A percentile compares a stretch with the other conserved stretches of the same genome.
phyloP scores from a whole-genome alignment of 2,113 vertebrate genomes.

The Chaenogobius annularis region DNA sequence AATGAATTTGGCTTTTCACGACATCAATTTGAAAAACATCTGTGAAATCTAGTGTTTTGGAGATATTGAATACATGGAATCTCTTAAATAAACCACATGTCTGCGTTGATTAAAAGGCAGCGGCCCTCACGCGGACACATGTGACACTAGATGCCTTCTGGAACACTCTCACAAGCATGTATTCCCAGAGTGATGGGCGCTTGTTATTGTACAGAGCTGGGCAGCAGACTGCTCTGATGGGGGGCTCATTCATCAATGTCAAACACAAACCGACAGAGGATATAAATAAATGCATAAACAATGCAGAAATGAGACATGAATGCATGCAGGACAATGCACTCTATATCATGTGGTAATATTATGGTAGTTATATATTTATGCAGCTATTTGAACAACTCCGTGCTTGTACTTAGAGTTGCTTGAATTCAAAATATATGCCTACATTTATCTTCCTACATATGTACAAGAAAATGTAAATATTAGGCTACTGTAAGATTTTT shows the following conservation, averaged over 20 bases:
- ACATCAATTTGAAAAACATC: not conserved
- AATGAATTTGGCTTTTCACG: too few relatives aligned
- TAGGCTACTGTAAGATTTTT: too few relatives aligned
- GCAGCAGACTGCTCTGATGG: conserved; percentile 64
- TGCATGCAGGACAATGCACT: not conserved
- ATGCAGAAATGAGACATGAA: not conserved
- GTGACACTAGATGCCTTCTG: conserved; percentile 26
- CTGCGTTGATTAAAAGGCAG: conserved; percentile 41
- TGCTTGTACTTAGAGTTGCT: not conserved
- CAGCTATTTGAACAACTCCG: not conserved
- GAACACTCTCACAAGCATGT: conserved; percentile 45
- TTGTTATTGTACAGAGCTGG: conserved; percentile 53
- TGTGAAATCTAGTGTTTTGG: not conserved
- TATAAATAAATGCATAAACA: not conserved
- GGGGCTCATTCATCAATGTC: conserved; percentile 66
- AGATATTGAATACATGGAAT: not conserved
- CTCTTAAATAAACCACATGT: conserved; percentile 13
- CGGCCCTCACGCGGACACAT: conserved; percentile 37
- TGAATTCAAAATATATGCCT: too few relatives aligned
- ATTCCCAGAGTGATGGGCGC: conserved; percentile 62
- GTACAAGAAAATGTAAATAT: too few relatives aligned
- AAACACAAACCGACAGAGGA: conserved; percentile 18
- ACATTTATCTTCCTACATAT: too few relatives aligned
- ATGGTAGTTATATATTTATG: not conserved
- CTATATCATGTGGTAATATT: not conserved